Base-by-base conservation (phyloP, 2,888 invertebrate species). In the Corbicula japonica region DNA sequence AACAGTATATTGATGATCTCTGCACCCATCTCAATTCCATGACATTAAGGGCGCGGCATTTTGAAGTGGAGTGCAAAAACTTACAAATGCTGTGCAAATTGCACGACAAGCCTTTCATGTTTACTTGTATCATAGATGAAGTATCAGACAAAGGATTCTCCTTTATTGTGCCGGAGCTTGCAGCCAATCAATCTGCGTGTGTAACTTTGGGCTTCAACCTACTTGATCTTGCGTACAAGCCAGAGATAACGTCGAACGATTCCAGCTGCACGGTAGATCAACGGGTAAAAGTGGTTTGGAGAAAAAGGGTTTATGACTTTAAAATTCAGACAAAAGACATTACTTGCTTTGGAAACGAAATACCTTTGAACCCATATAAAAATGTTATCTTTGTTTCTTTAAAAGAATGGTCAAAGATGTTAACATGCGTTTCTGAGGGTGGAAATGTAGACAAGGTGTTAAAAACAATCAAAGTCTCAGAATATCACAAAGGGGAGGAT, bases 131-230 rank as follows among this genome's bases (percentile, higher is more conserved):
- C 34, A 65, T 86, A 10, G 70, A 76, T 23, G 35, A 69, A 1
- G 52, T 83, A 35, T 54, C 81, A 18, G 78, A 78, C n/a, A 66
- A 62, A 15, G 72, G 72, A 10, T 15, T 84, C 28, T 63, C 48
- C 12, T 35, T 86, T 23, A 32, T 48, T 26, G 48, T 83, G 61
- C 81, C 83, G 32, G 71, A 73, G 35, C 69, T 84, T 23, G 69
- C 23, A 66, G 26, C 30, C 26, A 44, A 82, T 12, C 48, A 70
- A n/a, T 44, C 41, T 10, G 30, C 34, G 28, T 12, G 34, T 30
- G 2, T 18, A 18, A 70, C 69, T 3, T 62, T 86, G 8, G 56
- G 72, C 28, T 83, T 85, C 68, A 84, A 77, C 41, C 34, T 80
- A 30, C 58, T 84, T 18, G 79, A 79, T 30, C 56, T 54, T 10